A percentile compares a stretch with the other conserved stretches of the same genome.
phyloP scores from a whole-genome alignment of 2,113 vertebrate genomes.

The Cyprinodon brontotheroides region DNA sequence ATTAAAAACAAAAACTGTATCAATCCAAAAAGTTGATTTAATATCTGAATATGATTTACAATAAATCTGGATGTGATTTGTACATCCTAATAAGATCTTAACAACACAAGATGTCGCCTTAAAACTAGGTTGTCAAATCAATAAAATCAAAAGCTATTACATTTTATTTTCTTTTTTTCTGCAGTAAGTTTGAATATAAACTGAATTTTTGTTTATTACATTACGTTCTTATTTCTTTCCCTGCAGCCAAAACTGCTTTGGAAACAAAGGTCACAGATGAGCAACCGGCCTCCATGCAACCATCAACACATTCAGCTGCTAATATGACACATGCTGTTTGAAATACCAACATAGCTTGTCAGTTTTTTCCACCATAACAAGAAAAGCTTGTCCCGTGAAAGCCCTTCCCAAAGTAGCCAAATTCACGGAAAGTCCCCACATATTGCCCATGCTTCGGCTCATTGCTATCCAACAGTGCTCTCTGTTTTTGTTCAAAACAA shows the following conservation, averaged over 20 bases:
- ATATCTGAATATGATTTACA: not conserved
- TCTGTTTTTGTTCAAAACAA: slow-evolving; percentile 66
- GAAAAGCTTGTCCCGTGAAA: slow-evolving; percentile 57
- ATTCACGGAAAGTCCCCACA: slow-evolving; percentile 69
- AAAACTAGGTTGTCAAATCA: not conserved
- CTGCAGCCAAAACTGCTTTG: slow-evolving; percentile 24
- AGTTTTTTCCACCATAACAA: slow-evolving; percentile 70
- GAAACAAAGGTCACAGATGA: slow-evolving; percentile 26
- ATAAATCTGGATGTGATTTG: not conserved
- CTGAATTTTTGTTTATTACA: not conserved
- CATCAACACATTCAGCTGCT: slow-evolving; percentile 29
- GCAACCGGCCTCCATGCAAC: slow-evolving; percentile 21
- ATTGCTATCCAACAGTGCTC: slow-evolving; percentile 17
- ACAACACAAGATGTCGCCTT: no score
- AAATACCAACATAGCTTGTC: slow-evolving; percentile 70
- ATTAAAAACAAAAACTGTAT: no score
- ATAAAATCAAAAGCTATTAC: not conserved
- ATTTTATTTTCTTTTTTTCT: not conserved
- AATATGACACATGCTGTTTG: slow-evolving; percentile 76
- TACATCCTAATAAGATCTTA: no score
- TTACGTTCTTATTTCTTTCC: not conserved
- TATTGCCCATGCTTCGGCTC: not conserved
- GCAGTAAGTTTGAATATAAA: not conserved
- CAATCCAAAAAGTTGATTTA: no score
- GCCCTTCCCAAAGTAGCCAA: slow-evolving; percentile 61